A percentile compares a stretch with the other conserved stretches of the same genome.
Conservation (phyloP, 1,140 invertebrate species). For the Paraescarpia echinospica region DNA sequence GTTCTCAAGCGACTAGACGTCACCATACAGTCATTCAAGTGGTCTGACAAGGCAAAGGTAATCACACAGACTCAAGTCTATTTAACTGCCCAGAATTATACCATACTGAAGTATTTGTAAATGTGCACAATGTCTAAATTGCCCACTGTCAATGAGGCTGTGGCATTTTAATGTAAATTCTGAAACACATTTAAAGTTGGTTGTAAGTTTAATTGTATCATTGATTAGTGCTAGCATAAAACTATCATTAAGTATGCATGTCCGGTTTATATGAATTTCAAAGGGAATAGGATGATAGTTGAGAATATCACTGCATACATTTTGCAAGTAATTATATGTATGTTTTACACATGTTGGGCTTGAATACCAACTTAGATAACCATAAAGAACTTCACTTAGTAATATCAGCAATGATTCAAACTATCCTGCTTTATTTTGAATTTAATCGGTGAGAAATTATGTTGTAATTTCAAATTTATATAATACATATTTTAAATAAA, state of each 20-base stretch:
- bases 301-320: too few species aligned
- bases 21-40: slow-evolving; percentile 90
- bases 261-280: not conserved
- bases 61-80: slow-evolving; percentile 1
- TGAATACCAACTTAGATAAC: too few species aligned
- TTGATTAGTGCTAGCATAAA: not conserved
- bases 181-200: too few species aligned
- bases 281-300: too few species aligned
- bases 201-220: not conserved
- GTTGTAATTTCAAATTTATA: too few species aligned
- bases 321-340: too few species aligned
- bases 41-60: slow-evolving; percentile 74
- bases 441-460: too few species aligned
- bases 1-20: slow-evolving; percentile 88
- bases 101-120: not conserved
- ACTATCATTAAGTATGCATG: not conserved
- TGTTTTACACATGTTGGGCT: too few species aligned
- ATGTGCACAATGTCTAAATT: not conserved
- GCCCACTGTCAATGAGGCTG: not conserved
- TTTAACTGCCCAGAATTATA: not conserved
- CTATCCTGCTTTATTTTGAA: too few species aligned
- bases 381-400: too few species aligned
- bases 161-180: not conserved
- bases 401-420: too few species aligned
- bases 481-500: too few species aligned